phyloP scores from a whole-genome alignment of 2,113 vertebrate species.

The Hydropotes inermis region DNA sequence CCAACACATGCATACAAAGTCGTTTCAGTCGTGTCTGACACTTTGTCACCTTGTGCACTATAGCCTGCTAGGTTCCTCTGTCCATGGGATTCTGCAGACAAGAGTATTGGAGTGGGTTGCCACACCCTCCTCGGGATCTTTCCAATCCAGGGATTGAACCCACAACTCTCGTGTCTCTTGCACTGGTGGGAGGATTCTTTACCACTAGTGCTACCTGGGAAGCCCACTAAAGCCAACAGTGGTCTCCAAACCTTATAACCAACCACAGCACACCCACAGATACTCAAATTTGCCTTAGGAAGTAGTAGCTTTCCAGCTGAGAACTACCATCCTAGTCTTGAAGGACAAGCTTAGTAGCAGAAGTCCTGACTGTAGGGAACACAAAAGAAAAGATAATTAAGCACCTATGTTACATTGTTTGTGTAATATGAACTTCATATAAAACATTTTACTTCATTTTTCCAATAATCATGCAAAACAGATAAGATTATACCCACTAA shows the following conservation, averaged over 20 bases:
- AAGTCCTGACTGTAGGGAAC: background rate
- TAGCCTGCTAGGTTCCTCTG: background rate
- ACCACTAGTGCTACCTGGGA: background rate
- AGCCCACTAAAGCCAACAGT: background rate
- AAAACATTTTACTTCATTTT: background rate
- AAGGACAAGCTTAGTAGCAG: background rate
- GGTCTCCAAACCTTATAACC: background rate
- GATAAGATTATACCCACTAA: background rate
- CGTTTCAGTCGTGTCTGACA: background rate
- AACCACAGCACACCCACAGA: background rate
- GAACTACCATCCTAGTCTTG: background rate
- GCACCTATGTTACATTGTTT: fast-evolving
- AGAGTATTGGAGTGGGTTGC: background rate
- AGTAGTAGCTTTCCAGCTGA: background rate
- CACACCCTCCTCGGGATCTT: background rate
- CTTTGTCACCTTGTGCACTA: background rate
- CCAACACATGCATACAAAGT: background rate
- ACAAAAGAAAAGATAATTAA: background rate
- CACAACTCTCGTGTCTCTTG: background rate
- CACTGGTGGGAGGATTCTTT: background rate
- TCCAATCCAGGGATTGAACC: background rate
- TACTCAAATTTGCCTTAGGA: background rate
- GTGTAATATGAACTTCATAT: background rate
- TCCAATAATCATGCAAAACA: background rate
- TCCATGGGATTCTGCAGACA: background rate